phyloP scores from a whole-genome alignment of 2,113 vertebrate genomes.

The Symphodus melops region DNA sequence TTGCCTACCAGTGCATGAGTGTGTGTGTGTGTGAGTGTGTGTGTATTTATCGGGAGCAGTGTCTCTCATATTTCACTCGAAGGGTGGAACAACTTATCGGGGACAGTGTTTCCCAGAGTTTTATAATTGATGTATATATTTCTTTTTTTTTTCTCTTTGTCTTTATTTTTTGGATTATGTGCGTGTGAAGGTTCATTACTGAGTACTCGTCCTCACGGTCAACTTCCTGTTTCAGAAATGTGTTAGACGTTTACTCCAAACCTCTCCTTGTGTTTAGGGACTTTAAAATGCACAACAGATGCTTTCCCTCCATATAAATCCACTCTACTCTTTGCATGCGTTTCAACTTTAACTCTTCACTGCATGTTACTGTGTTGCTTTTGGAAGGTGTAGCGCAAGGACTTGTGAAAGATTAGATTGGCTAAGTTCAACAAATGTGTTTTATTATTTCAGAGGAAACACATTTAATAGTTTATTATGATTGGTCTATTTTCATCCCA shows the following conservation, averaged over 20 bases:
- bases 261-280: too few relatives aligned
- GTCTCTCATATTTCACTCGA: conserved; percentile 96
- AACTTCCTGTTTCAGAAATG: background rate
- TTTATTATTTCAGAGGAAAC: background rate
- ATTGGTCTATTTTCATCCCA: background rate
- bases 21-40: conserved; percentile 54
- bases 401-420: background rate
- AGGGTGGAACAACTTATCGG: conserved; percentile 97
- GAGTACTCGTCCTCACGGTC: background rate
- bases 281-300: too few relatives aligned
- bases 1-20: conserved; percentile 91
- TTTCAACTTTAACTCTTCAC: background rate
- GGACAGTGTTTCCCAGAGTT: conserved; percentile 99
- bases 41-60: conserved; percentile 96
- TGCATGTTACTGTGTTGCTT: conserved; percentile 18
- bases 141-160: conserved; percentile 26
- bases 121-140: conserved; percentile 81
- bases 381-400: background rate
- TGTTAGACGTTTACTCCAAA: background rate
- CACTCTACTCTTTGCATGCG: conserved; percentile 20
- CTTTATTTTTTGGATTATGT: conserved; percentile 21
- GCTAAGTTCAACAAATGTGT: background rate
- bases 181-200: background rate
- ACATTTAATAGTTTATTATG: too few relatives aligned
- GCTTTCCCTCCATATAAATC: background rate